Conservation (phyloP, 2,113 vertebrate genomes). For the Archocentrus centrarchus region DNA sequence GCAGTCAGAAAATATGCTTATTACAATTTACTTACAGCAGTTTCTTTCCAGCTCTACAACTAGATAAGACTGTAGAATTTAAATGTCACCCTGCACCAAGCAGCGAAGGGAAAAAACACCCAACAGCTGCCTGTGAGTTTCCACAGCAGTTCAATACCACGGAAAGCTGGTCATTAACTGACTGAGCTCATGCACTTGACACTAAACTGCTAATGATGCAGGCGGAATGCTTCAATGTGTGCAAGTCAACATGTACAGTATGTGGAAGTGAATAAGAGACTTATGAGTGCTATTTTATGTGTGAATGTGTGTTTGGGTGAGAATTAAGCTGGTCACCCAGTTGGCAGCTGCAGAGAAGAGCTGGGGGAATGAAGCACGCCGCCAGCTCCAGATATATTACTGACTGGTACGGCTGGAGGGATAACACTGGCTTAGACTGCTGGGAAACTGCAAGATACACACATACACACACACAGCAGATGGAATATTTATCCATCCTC, state of each 20-base stretch:
- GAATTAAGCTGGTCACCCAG: conserved; percentile 71
- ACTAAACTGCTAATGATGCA: conserved; percentile 59
- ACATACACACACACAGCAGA: conserved; percentile 61
- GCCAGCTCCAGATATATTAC: conserved; percentile 75
- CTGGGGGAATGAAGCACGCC: conserved; percentile 56
- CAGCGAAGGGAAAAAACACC: background rate
- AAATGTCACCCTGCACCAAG: conserved; percentile 21
- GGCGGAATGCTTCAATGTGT: conserved; percentile 42
- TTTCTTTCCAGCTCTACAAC: background rate
- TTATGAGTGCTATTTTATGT: conserved; percentile 48
- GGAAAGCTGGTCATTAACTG: conserved; percentile 45
- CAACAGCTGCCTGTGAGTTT: conserved; percentile 37
- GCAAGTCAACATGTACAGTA: conserved; percentile 38
- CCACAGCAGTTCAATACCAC: conserved; percentile 31
- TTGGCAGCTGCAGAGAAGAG: conserved; percentile 69
- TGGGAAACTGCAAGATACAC: conserved; percentile 65
- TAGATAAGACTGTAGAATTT: background rate
- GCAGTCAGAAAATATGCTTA: background rate
- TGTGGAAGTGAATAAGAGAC: conserved; percentile 55
- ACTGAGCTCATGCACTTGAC: conserved; percentile 37
- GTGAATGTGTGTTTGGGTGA: conserved; percentile 49
- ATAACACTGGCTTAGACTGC: conserved; percentile 76
- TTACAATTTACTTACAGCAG: background rate
- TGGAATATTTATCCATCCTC: conserved; percentile 79
- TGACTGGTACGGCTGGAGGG: conserved; percentile 76